Evolutionary conservation across 2,888 invertebrate genomes (phyloP).

Genomic region (Aromia moschata): DNA sequence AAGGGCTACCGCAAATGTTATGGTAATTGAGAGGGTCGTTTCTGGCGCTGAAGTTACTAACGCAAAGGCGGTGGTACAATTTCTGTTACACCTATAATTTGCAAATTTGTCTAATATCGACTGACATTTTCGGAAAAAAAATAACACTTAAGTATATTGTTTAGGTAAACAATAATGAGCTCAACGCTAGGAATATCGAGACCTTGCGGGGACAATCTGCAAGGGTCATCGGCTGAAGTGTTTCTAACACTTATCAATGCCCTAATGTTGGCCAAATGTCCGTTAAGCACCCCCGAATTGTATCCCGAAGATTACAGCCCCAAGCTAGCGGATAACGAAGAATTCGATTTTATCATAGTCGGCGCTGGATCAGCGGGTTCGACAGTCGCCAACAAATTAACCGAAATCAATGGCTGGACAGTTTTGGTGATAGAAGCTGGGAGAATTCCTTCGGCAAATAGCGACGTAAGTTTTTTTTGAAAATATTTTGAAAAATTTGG

Average conservation of each 20-base stretch:
- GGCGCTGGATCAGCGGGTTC: slow-evolving; percentile 67
- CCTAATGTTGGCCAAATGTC: slow-evolving; percentile 69
- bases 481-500: too few species aligned
- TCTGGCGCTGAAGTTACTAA: too few species aligned
- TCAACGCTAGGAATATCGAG: slow-evolving; percentile 18
- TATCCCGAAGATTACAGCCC: slow-evolving; percentile 49
- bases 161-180: too few species aligned
- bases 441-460: slow-evolving; percentile 61
- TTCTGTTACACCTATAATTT: too few species aligned
- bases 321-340: slow-evolving; percentile 42
- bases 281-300: slow-evolving; percentile 50
- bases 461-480: slow-evolving; percentile 57
- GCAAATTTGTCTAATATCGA: too few species aligned
- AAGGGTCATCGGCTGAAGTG: slow-evolving; percentile 62
- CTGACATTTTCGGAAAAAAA: too few species aligned
- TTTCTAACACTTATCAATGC: slow-evolving; percentile 70
- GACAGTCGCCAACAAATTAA: slow-evolving; percentile 64
- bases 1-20: too few species aligned
- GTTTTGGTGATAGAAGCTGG: slow-evolving; percentile 67
- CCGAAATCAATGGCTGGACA: slow-evolving; percentile 62
- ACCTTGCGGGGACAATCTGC: slow-evolving; percentile 35
- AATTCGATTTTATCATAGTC: slow-evolving; percentile 66
- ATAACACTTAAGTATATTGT: too few species aligned
- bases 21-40: too few species aligned
- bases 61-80: too few species aligned